Base-by-base conservation (phyloP, 37 sponge, comb jelly and placozoan genomes). In the Axinella damicornis region DNA sequence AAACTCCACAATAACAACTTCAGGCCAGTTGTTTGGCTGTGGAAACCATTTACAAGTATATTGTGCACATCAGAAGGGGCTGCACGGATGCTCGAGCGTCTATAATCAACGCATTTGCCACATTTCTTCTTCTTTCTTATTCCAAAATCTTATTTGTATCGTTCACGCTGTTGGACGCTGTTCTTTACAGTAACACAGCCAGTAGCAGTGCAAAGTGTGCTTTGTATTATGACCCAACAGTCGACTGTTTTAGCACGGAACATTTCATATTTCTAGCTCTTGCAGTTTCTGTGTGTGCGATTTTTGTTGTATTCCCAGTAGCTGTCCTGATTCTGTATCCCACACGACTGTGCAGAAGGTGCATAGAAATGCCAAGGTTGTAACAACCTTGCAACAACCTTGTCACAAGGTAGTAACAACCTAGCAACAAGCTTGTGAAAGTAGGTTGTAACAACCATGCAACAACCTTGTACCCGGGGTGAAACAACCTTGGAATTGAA, bases 11-110 rank as follows among this genome's bases (percentile, higher is more conserved):
- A 46, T 28, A 18, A 28, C 34, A 34, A 57, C 33, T 24, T 57
- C 18, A 57, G 58, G n/a, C 28, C 55, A 21, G 1, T 71, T 37
- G 72, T 71, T 18, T 71, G 41, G 41, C 72, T 71, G 14, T 71
- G 72, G 72, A 74, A 52, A 56, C 75, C 75, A 56, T 32, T 69
- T 24, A 68, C 62, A 59, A 36, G 30, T 19, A 17, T 30, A 2
- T 71, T 82, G 82, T 37, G 74, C 46, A 60, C 56, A 16, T 84
- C 37, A 60, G 84, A 74, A 14, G 58, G 74, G 4, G 46, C 46
- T 5, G 76, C 30, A 65, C 69, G 84, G 57, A 84, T 53, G 33
- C 74, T 27, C 30, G 58, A 60, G 46, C 64, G 38, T 84, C 75
- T 5, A 74, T 74, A 16, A 52, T 74, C 17, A 74, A 74, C 54